phyloP scores from a whole-genome alignment of 2,888 invertebrate genomes.

The Drosophila helvetica region DNA sequence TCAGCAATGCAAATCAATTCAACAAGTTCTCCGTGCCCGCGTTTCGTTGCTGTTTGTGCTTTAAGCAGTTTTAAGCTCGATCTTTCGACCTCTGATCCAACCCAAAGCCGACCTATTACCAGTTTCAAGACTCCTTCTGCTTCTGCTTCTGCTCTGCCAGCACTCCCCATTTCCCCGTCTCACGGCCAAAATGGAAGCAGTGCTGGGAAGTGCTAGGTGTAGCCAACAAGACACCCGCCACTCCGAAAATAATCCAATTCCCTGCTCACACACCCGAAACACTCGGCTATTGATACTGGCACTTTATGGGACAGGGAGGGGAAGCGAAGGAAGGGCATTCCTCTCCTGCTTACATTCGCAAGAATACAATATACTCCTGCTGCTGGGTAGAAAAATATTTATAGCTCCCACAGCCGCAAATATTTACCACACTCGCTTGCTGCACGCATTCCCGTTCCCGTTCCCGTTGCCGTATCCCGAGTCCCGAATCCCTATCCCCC shows the following conservation, averaged over 20 bases:
- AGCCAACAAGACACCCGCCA: background rate
- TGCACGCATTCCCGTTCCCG: background rate
- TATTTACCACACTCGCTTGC: constrained; percentile 61
- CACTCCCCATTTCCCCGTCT: background rate
- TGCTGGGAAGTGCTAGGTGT: no score
- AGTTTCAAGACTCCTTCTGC: no score
- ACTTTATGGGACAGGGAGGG: background rate
- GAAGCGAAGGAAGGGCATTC: background rate
- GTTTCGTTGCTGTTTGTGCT: background rate
- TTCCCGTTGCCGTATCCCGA: background rate
- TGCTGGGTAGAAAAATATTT: constrained; percentile 62
- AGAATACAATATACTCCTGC: background rate
- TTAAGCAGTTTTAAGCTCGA: background rate
- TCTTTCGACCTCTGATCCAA: background rate
- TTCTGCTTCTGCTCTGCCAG: background rate
- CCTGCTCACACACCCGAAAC: background rate
- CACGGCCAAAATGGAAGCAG: background rate
- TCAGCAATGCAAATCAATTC: constrained; percentile 1
- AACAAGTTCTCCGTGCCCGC: background rate
- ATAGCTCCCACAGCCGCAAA: constrained; percentile 65
- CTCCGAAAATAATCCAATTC: no score
- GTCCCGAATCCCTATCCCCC: background rate
- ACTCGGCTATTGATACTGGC: background rate
- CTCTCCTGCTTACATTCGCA: background rate
- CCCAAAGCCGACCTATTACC: no score